Base-by-base conservation (phyloP, 2,113 vertebrate species). In the Campylomormyrus numenius region DNA sequence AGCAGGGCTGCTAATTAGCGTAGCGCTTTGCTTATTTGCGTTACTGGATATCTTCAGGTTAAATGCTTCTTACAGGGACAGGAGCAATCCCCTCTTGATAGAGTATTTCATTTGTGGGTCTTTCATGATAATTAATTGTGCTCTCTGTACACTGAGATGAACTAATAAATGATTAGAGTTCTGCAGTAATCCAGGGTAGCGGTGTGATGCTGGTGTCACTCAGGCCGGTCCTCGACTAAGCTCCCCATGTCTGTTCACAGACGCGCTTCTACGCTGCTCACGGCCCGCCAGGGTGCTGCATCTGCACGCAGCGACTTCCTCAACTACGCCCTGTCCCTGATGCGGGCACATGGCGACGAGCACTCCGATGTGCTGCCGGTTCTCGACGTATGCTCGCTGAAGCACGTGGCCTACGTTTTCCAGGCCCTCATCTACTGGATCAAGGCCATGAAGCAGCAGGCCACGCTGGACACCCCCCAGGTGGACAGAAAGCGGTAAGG, bases 401-500 rank as follows among this genome's bases (percentile, higher is more conserved):
- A 99, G 92, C 98, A 99, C 0, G 98, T 99, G 92, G 98, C 98
- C 0, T 99, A 99, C 85, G 98, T 99, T 93, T 99, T 99, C 94
- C 98, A 99, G 95, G 98, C 98, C 70, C 98, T 99, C 86, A 99
- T 99, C 93, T 99, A 99, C 91, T 99, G 98, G 98, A 99, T 99
- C 94, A 99, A 99, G 95, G 98, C 98, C 93, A 99, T 99, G 98
- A 99, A 99, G 93, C 98, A 99, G 89, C 98, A 99, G 94, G 99
- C 98, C 84, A 99, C 97, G 0, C 88, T 99, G 93, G 98, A 99
- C 92, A 99, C 98, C 46, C 97, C 98, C 90, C 98, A 99, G 88
- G 95, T 99, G 90, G 98, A 99, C 93, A 96, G 98, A 91, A 99
- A 99, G 95, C 97, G 98, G 98, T 99, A 95, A 66, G 53, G 15